Evolutionary conservation across 2,113 vertebrate species (phyloP).

Genomic region (Rhinoptilus africanus): DNA sequence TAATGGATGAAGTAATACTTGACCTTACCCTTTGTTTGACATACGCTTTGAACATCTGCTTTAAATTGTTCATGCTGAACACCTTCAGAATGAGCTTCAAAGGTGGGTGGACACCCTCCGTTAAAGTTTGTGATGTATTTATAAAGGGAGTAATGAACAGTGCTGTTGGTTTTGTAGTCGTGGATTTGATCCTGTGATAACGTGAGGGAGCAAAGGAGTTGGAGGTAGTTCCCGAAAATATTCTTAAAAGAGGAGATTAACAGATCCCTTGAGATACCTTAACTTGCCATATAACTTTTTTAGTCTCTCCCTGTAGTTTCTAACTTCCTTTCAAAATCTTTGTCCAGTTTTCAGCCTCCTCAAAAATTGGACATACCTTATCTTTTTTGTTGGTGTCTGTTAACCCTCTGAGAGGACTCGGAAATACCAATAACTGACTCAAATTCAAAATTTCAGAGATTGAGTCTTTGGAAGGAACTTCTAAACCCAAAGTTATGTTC

Average conservation of each 20-base stretch:
- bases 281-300: not conserved
- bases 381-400: not conserved
- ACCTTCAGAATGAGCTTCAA: not conserved
- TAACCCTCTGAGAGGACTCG: not conserved
- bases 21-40: not conserved
- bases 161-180: not conserved
- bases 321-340: not conserved
- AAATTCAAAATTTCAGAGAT: not conserved
- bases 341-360: not conserved
- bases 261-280: not conserved
- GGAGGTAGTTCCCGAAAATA: not conserved
- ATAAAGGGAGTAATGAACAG: not conserved
- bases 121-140: not conserved
- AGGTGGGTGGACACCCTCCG: not conserved
- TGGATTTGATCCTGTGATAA: not conserved
- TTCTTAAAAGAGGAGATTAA: not conserved
- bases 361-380: not conserved
- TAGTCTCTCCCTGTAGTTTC: not conserved
- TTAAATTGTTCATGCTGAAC: not conserved
- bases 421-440: not conserved
- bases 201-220: not conserved
- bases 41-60: not conserved
- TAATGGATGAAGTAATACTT: not conserved
- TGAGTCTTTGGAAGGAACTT: not conserved
- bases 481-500: not conserved